Percentiles rank a stretch among this genome's conserved stretches.
Evolutionary conservation across 2,888 invertebrate genomes (phyloP).

Genomic region (Thyatira batis): DNA sequence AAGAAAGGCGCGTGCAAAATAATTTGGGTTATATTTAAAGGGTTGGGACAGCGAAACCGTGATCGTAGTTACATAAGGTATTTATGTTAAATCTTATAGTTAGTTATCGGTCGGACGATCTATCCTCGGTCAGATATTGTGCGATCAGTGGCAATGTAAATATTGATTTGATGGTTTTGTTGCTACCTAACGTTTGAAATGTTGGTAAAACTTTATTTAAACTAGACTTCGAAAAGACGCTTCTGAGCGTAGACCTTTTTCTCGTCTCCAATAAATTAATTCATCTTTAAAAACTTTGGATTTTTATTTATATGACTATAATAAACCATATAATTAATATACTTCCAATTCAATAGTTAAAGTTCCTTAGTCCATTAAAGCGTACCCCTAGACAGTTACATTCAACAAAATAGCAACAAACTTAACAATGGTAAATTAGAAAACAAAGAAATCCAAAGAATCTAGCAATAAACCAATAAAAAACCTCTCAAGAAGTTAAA

Average conservation of each 20-base stretch:
- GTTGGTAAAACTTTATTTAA: too few relatives aligned
- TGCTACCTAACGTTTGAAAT: not conserved
- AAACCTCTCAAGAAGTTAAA: conserved; percentile 69
- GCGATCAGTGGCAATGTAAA: conserved; percentile 29
- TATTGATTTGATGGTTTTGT: not conserved
- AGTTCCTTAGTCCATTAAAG: too few relatives aligned
- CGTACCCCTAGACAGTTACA: too few relatives aligned
- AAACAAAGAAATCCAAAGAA: conserved; percentile 25
- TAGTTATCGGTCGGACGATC: conserved; percentile 42
- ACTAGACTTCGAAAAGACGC: too few relatives aligned
- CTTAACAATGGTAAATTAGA: conserved; percentile 20
- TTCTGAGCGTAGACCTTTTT: too few relatives aligned
- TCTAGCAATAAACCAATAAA: conserved; percentile 46
- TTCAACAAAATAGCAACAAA: conserved; percentile 11
- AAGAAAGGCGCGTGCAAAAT: conserved; percentile 7
- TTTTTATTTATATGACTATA: too few relatives aligned
- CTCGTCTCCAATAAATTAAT: too few relatives aligned
- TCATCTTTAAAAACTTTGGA: too few relatives aligned
- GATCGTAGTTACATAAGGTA: conserved; percentile 67
- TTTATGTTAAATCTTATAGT: conserved; percentile 66
- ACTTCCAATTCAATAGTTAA: too few relatives aligned
- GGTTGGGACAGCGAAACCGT: conserved; percentile 48
- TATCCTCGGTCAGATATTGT: conserved; percentile 38
- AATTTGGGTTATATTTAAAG: conserved; percentile 14
- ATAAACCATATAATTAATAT: too few relatives aligned